Evolutionary conservation across 2,113 vertebrate species (phyloP), one percentile per base, ranked within the genome.

Genomic region (Galbula dea): DNA sequence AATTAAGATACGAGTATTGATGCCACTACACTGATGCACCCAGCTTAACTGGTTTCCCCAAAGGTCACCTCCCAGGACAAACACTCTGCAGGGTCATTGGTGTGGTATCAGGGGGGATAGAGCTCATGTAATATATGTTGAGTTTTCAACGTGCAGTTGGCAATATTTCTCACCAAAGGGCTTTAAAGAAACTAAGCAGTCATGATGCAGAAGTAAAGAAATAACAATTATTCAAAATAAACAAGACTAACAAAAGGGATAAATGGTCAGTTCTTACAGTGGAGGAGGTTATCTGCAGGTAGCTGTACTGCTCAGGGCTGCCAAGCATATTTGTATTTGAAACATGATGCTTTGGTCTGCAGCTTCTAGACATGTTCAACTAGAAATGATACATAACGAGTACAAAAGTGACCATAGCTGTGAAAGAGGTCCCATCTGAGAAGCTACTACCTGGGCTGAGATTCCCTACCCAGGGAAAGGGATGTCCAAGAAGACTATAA

Each of bases 81-180:
- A 34, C 20, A 1, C 51, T 17, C 73, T 46, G 46, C 36, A 29
- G 51, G 26, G 24, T 18, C 59, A 24, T 49, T 11, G 30, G 12
- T 11, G 41, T 29, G 36, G 65, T 37, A 61, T 24, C 15, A 65
- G 68, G 26, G 29, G n/a, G 43, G 6, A 54, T 48, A n/a, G 41
- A 85, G 39, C 11, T 63, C 51, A 26, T 14, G 4, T 1, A 16
- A 34, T 1, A 0, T 17, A 19, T 1, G 11, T n/a, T 11, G 51
- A 75, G 27, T 20, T 43, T 34, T 66, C 80, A 71, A 21, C 49
- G 7, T 1, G 3, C 46, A 52, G 26, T 12, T 49, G 34, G 67
- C 45, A 39, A 57, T 2, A 6, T 21, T 62, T 39, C 59, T 68
- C 26, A 52, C 37, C 55, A 34, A 79, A 54, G 27, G 17, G 10